Evolutionary conservation across 2,888 invertebrate genomes (phyloP), one percentile per base, ranked within the genome.

Genomic region (Malthinus flaveolus): DNA sequence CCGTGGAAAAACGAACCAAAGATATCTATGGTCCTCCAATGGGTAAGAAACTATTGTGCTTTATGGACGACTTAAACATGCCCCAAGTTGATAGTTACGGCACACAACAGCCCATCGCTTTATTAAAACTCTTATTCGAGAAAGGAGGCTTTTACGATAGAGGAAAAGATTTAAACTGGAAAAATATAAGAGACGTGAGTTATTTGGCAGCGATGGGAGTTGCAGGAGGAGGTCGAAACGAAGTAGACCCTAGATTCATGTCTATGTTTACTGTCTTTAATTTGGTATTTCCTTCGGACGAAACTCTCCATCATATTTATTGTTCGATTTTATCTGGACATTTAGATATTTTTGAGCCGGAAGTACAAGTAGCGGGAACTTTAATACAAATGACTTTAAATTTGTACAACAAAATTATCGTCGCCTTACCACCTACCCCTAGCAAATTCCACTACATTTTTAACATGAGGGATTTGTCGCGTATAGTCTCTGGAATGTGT

Each of bases 61-160:
- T 96, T 73, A 89, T 96, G 65, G 96, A 97, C 73, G 95, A 97
- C 73, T 89, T 96, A 88, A 95, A 95, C 74, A 95, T 95, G 95
- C 95, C 96, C 32, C 85, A 88, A 78, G 88, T 90, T 44, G 93
- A 93, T 72, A 87, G 84, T 0, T 95, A 95, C 73, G 95, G 95
- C 0, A 95, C 95, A 0, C 96, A 96, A 73, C 96, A 96, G 72
- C 95, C 96, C 0, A 93, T 95, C 66, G 96, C 95, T 0, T 79
- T 96, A 34, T 78, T 97, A n/a, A 96, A 95, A 75, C 79, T 95
- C 8, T 77, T 97, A n/a, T 86, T 96, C 62, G 95, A 96, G 78
- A 85, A 87, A 61, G 90, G 90, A 53, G 96, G 96, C 11, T 87
- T 95, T 77, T 96, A 93, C 74, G 94, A 94, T 77, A 82, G 94